These are phyloP conservation scores for Zele albiditarsus DNA, from an alignment of 2,888 invertebrate genomes.

Conservation along the genomic window DNA sequence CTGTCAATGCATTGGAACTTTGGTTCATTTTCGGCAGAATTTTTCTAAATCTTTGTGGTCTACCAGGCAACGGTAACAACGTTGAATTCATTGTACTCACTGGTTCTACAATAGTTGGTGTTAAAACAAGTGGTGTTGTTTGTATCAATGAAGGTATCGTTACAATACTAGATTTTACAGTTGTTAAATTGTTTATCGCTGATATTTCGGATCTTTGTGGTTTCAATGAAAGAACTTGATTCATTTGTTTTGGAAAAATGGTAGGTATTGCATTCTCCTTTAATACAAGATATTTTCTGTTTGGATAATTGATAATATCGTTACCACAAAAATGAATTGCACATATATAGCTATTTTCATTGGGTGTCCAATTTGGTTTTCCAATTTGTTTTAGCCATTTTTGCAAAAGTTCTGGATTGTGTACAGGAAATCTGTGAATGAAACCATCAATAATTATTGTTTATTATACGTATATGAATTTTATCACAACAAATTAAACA, in stretches of 20 bases:
- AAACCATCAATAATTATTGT: slow-evolving; percentile 11
- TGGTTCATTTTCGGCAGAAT: slow-evolving; percentile 40
- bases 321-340: slow-evolving; percentile 49
- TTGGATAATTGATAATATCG: slow-evolving; percentile 40
- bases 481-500: slow-evolving; percentile 1
- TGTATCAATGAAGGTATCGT: slow-evolving; percentile 5
- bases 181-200: background rate
- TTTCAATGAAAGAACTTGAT: background rate
- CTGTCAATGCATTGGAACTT: background rate
- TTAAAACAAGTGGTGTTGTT: background rate
- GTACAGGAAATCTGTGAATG: slow-evolving; percentile 50
- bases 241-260: slow-evolving; percentile 48
- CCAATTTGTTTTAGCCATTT: slow-evolving; percentile 50
- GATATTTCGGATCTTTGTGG: background rate
- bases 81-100: background rate
- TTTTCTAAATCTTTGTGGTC: slow-evolving; percentile 36
- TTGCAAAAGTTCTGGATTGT: slow-evolving; percentile 44
- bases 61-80: background rate
- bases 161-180: background rate
- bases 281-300: slow-evolving; percentile 36
- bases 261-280: slow-evolving; percentile 52
- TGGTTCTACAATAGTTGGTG: background rate
- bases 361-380: slow-evolving; percentile 41
- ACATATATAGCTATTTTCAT: slow-evolving; percentile 47
- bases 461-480: slow-evolving; percentile 19